phyloP scores from a whole-genome alignment of 2,888 invertebrate genomes.

The Drosophila koepferae region DNA sequence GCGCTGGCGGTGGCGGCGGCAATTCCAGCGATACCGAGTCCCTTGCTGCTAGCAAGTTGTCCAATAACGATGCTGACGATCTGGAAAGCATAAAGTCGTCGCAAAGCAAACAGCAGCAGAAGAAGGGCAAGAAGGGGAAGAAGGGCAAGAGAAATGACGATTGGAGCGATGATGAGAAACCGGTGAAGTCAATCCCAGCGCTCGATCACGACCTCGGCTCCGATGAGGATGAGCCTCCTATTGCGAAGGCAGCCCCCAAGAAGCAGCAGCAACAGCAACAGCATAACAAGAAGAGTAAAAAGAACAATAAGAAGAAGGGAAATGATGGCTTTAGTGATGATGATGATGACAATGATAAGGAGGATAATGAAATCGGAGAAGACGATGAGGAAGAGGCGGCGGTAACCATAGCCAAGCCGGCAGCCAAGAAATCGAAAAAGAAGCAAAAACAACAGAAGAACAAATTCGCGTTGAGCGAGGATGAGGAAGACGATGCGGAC shows the following conservation, averaged over 20 bases:
- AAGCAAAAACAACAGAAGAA: conserved; percentile 75
- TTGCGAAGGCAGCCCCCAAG: conserved; percentile 58
- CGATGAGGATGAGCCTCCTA: conserved; percentile 27
- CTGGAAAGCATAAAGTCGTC: conserved; percentile 68
- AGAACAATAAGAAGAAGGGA: conserved; percentile 77
- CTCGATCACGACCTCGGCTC: conserved; percentile 45
- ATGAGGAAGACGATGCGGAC: conserved; percentile 74
- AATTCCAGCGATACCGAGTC: conserved; percentile 86
- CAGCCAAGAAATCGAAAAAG: conserved; percentile 81
- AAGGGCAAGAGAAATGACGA: conserved; percentile 86
- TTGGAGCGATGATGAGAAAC: conserved; percentile 86
- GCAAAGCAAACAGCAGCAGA: conserved; percentile 62
- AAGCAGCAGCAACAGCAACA: conserved; percentile 32
- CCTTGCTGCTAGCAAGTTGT: conserved; percentile 43
- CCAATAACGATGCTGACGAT: conserved; percentile 83
- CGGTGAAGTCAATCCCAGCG: conserved; percentile 17
- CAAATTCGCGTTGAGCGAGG: conserved; percentile 61
- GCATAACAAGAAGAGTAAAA: conserved; percentile 75
- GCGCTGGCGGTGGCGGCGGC: conserved; percentile 85
- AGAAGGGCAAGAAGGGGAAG: conserved; percentile 81
- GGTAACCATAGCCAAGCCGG: conserved; percentile 56
- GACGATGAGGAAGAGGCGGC: conserved; percentile 53
- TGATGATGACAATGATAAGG: conserved; percentile 66
- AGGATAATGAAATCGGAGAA: conserved; percentile 4
- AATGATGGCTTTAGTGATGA: conserved; percentile 78